Evolutionary conservation across 1,140 invertebrate species (phyloP).

Genomic region (Oscheius sp.): DNA sequence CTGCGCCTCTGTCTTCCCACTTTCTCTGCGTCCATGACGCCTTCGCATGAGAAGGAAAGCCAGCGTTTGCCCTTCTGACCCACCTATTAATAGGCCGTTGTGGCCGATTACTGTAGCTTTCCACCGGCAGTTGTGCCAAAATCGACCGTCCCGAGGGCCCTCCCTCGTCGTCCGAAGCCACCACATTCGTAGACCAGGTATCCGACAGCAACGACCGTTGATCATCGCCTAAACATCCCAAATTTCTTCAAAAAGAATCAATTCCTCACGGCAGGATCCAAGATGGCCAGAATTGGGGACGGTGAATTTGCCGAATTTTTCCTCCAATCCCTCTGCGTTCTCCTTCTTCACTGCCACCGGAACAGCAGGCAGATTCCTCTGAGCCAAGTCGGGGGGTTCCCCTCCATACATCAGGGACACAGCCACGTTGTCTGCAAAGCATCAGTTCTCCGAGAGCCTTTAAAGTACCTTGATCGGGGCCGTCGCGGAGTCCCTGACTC

Average conservation of each 20-base stretch:
- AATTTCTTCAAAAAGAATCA: not conserved
- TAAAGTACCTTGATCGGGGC: not conserved
- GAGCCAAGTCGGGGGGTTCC: not conserved
- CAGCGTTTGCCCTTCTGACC: too few species aligned
- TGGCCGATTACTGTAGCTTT: not conserved
- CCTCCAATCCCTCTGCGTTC: conserved; percentile 78
- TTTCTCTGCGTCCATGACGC: not conserved
- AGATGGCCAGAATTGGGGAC: conserved; percentile 64
- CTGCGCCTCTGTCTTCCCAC: not conserved
- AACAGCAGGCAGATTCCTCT: conserved; percentile 61
- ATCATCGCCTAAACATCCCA: conserved; percentile 48
- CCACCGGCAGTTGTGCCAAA: conserved; percentile 6
- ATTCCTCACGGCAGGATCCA: not conserved
- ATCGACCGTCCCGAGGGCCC: not conserved
- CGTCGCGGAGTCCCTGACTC: conserved; percentile 6
- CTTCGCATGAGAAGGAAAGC: too few species aligned
- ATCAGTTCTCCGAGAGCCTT: too few species aligned
- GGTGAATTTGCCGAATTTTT: conserved; percentile 98
- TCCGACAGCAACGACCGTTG: conserved; percentile 66
- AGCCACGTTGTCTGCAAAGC: conserved; percentile 4
- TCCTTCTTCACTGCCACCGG: conserved; percentile 70
- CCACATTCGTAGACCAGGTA: conserved; percentile 93
- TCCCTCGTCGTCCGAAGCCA: conserved; percentile 85
- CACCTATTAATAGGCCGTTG: not conserved
- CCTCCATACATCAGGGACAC: not conserved